Conservation (phyloP, 2,888 invertebrate species). For the Chesias legatella region DNA sequence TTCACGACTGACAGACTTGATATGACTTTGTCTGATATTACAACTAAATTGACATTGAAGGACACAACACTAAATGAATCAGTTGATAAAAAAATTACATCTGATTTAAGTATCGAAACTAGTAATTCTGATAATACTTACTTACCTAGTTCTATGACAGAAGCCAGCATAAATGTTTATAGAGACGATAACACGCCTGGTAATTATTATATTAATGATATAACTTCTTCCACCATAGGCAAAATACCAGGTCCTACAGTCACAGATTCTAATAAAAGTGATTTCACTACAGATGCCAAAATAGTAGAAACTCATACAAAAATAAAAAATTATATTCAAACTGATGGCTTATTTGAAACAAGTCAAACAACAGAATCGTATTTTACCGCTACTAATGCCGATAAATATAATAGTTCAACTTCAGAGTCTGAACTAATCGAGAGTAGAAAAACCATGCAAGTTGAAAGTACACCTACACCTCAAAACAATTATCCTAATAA, state of each 20-base stretch:
- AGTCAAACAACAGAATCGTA: constrained; percentile 14
- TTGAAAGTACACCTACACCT: constrained; percentile 60
- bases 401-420: constrained; percentile 15
- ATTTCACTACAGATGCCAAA: background rate
- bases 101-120: background rate
- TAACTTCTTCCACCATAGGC: constrained; percentile 2
- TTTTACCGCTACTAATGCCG: constrained; percentile 14
- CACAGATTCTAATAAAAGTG: constrained; percentile 2
- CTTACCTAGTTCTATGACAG: background rate
- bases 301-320: background rate
- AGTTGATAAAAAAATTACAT: constrained; percentile 1
- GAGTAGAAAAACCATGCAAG: constrained; percentile 61
- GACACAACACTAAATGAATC: constrained; percentile 3
- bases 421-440: constrained; percentile 46
- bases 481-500: constrained; percentile 39
- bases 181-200: too few species aligned
- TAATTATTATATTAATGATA: background rate
- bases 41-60: constrained; percentile 1
- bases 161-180: too few species aligned
- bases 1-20: constrained; percentile 29
- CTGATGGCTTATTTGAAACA: background rate
- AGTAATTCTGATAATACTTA: constrained; percentile 1
- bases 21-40: constrained; percentile 10
- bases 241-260: too few species aligned
- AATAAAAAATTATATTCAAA: too few species aligned